Evolutionary conservation across 2,888 invertebrate species (phyloP).

Genomic region (Oscheius onirici): DNA sequence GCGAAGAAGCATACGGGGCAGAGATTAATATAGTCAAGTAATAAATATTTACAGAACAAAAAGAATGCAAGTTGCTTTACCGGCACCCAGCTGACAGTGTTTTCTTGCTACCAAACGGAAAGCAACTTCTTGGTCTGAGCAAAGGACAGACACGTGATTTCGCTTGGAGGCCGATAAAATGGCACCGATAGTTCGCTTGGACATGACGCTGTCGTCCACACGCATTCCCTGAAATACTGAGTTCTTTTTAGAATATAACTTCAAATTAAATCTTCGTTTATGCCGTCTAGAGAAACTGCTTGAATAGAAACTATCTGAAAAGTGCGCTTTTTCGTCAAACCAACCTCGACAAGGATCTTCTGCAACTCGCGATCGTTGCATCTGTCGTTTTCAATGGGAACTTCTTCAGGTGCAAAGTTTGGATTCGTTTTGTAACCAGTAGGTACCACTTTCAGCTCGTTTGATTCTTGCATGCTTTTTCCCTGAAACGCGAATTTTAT

Average conservation of each 20-base stretch:
- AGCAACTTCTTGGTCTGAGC: slow-evolving; percentile 17
- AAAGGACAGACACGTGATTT: slow-evolving; percentile 22
- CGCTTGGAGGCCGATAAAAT: slow-evolving; percentile 1
- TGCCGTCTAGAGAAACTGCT: too few species aligned
- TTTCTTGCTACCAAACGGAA: slow-evolving; percentile 28
- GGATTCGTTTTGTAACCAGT: slow-evolving; percentile 31
- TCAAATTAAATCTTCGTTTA: too few species aligned
- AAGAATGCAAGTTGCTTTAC: slow-evolving; percentile 19
- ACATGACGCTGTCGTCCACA: slow-evolving; percentile 23
- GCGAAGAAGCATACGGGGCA: neutral
- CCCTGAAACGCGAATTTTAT: too few species aligned
- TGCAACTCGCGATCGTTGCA: slow-evolving; percentile 18
- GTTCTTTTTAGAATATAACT: too few species aligned
- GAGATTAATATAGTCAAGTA: neutral
- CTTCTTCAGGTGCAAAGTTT: slow-evolving; percentile 18
- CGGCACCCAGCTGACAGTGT: slow-evolving; percentile 26
- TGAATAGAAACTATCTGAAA: too few species aligned
- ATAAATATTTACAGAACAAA: slow-evolving; percentile 15
- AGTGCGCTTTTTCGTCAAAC: neutral
- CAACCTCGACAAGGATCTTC: slow-evolving; percentile 27
- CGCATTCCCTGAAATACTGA: slow-evolving; percentile 28
- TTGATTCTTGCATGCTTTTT: neutral
- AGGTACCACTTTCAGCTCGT: slow-evolving; percentile 18
- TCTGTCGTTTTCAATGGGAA: slow-evolving; percentile 23
- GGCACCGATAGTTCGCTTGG: slow-evolving; percentile 25